Evolutionary conservation across 1,140 invertebrate genomes (phyloP).

Genomic region (Scaptomyza hsui): DNA sequence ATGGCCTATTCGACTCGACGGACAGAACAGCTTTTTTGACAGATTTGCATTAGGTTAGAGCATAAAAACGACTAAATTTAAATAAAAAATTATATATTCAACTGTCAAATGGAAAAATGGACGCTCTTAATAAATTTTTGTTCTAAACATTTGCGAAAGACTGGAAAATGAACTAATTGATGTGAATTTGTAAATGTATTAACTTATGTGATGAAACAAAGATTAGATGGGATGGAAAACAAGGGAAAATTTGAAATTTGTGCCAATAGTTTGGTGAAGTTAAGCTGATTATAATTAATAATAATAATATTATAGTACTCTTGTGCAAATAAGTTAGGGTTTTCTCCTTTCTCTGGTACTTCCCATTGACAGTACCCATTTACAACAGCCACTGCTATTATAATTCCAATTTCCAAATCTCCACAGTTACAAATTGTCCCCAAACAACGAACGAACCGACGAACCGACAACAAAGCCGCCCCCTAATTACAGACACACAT

Average conservation of each 20-base stretch:
- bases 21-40: too few relatives aligned
- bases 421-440: conserved; percentile 41
- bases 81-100: too few relatives aligned
- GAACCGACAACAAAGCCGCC: conserved; percentile 65
- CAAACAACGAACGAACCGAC: conserved; percentile 62
- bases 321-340: background rate
- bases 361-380: conserved; percentile 5
- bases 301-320: too few relatives aligned
- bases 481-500: conserved; percentile 62
- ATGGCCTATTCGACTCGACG: too few relatives aligned
- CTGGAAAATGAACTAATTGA: conserved; percentile 2
- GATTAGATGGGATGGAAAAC: background rate
- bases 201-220: conserved; percentile 4
- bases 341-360: background rate
- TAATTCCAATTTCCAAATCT: conserved; percentile 39
- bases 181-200: conserved; percentile 29
- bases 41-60: too few relatives aligned
- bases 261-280: background rate
- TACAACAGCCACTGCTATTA: conserved; percentile 24
- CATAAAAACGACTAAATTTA: too few relatives aligned
- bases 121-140: too few relatives aligned
- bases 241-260: too few relatives aligned
- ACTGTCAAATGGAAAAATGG: too few relatives aligned
- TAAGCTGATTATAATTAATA: too few relatives aligned
- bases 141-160: too few relatives aligned